Conservation (phyloP, 2,888 invertebrate species). For the Adineta ricciae region DNA sequence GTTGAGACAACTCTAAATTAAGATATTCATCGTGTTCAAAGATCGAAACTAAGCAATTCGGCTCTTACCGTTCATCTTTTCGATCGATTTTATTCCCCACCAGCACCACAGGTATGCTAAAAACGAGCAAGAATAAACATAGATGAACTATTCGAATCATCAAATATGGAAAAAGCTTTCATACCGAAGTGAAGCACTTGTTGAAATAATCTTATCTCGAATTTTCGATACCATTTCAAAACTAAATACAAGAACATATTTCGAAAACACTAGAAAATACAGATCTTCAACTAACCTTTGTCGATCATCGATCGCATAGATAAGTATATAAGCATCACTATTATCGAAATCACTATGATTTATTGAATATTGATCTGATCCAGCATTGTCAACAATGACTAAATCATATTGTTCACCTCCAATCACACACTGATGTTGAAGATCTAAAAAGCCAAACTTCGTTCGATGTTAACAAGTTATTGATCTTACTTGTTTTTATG, state of each 20-base stretch:
- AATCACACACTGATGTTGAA: background rate
- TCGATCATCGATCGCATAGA: conserved; percentile 1
- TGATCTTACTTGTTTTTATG: background rate
- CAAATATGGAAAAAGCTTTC: too few relatives aligned
- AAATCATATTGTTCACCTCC: background rate
- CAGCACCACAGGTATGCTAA: background rate
- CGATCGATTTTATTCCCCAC: conserved; percentile 15
- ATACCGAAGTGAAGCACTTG: background rate
- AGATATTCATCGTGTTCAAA: too few relatives aligned
- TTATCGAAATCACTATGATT: conserved; percentile 11
- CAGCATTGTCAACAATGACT: background rate
- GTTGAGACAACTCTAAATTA: background rate
- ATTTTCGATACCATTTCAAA: conserved; percentile 8
- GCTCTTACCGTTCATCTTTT: background rate
- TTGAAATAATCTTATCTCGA: conserved; percentile 5
- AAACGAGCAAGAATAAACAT: too few relatives aligned
- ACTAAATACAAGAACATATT: background rate
- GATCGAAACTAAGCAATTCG: too few relatives aligned
- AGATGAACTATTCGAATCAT: too few relatives aligned
- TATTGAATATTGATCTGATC: background rate
- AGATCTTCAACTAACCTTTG: background rate
- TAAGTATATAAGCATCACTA: conserved; percentile 7
- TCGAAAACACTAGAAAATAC: background rate
- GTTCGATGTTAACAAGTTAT: too few relatives aligned
- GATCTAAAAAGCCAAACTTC: background rate